phyloP scores from a whole-genome alignment of 2,113 vertebrate species.

The Odobenus rosmarus region DNA sequence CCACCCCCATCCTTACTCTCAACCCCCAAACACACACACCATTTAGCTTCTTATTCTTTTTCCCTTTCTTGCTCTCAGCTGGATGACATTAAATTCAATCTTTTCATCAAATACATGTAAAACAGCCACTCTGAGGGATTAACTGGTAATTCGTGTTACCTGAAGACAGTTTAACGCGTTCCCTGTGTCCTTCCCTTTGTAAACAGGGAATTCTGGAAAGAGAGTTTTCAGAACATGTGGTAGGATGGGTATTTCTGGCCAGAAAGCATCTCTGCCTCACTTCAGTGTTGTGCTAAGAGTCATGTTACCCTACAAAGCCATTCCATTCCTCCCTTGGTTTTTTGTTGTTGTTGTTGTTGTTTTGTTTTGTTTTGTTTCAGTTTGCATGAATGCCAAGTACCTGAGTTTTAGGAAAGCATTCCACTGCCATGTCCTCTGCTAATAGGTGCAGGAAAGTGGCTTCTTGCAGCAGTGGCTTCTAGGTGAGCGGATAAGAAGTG shows the following conservation, averaged over 20 bases:
- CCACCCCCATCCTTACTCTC: too few relatives aligned
- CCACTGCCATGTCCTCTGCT: not conserved
- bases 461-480: not conserved
- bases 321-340: not conserved
- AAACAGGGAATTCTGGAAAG: not conserved
- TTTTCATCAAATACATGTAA: not conserved
- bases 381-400: not conserved
- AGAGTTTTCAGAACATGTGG: not conserved
- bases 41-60: not conserved
- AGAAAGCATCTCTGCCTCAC: not conserved
- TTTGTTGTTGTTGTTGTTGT: too few relatives aligned
- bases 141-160: not conserved
- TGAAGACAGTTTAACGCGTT: not conserved
- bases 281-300: not conserved
- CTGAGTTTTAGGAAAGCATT: not conserved
- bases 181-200: not conserved
- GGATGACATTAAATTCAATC: not conserved
- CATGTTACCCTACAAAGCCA: fast-evolving
- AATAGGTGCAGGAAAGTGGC: not conserved
- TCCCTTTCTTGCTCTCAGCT: not conserved
- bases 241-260: not conserved
- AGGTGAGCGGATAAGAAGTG: not conserved
- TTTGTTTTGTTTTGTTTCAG: not conserved
- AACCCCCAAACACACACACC: not conserved
- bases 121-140: not conserved